Base-by-base conservation (phyloP, 1,140 invertebrate genomes). In the Drosophila nikananu region DNA sequence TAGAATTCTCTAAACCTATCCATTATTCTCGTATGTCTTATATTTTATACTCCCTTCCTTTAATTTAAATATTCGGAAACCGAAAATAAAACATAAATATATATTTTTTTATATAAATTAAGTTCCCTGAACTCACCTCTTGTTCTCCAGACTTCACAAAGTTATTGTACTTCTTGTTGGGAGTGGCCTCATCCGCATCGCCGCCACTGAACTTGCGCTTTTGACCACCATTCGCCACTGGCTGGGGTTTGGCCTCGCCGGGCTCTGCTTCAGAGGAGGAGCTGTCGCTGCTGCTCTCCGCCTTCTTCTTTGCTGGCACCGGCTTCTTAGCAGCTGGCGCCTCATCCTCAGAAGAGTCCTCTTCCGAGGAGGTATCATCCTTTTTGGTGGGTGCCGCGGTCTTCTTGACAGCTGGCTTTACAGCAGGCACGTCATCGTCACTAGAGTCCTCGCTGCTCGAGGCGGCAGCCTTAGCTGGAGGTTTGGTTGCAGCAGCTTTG, bases 81-180 rank as follows among this genome's bases (percentile, higher is more conserved):
- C 42, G 19, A 6, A 46, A 21, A 21, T 23, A 1, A 19, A 19
- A 19, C n/a, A 9, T 4, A 10, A 42, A 42, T 19, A 4, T 6
- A 42, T 13, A 0, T 13, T 12, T 1, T 12, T 42, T 12, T 21
- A 12, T 13, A 13, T 15, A 48, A 23, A 25, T 27, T 13, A 30
- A 19, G 10, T 15, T 8, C 15, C 19, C 23, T 2, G 5, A 74
- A 75, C 73, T 84, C 83, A 94, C 94, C 93, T 94, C 93, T 2
- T 94, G 93, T 21, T 92, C 91, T 49, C 93, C 94, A 0, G 91
- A 93, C 80, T 95, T 95, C 0, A 95, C 94, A 77, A 95, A 95
- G 65, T 95, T 95, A 59, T 76, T 93, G 67, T 95, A 95, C 63
- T 93, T 93, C 70, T 94, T 94, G 57, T 93, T 94, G 5, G 86